Conservation (phyloP, 2,888 invertebrate genomes). For the Spisula subtruncata region DNA sequence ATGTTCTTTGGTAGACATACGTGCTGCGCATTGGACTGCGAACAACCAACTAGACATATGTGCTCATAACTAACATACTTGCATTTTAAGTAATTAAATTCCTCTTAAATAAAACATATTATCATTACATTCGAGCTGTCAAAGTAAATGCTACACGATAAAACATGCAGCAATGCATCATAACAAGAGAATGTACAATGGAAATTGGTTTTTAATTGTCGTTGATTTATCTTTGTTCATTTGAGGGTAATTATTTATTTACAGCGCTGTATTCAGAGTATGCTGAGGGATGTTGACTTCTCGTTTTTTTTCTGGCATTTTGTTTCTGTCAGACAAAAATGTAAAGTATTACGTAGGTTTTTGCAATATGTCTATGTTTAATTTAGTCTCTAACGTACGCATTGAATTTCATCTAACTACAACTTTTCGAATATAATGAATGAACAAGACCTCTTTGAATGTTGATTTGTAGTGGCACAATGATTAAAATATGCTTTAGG, state of each 20-base stretch:
- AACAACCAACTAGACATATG: no score
- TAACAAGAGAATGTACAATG: not conserved
- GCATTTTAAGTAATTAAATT: not conserved
- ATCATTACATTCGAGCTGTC: not conserved
- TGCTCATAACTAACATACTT: not conserved
- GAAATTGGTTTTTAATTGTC: not conserved
- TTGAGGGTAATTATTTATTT: conserved; percentile 22
- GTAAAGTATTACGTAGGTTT: no score
- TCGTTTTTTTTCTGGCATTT: no score
- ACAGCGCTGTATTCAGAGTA: not conserved
- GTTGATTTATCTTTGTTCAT: not conserved
- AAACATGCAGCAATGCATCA: not conserved
- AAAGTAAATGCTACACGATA: conserved; percentile 1
- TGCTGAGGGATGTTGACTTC: not conserved
- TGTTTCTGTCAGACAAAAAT: no score
- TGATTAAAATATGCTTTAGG: no score
- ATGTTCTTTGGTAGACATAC: not conserved
- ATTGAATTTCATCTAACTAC: no score
- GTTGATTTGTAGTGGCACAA: no score
- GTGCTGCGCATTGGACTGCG: not conserved
- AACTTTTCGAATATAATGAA: no score
- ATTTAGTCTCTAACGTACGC: no score
- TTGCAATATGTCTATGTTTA: no score
- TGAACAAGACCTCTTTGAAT: no score
- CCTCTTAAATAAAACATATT: not conserved